phyloP scores from a whole-genome alignment of 2,113 vertebrate species.

The Myrmecophaga tridactyla region DNA sequence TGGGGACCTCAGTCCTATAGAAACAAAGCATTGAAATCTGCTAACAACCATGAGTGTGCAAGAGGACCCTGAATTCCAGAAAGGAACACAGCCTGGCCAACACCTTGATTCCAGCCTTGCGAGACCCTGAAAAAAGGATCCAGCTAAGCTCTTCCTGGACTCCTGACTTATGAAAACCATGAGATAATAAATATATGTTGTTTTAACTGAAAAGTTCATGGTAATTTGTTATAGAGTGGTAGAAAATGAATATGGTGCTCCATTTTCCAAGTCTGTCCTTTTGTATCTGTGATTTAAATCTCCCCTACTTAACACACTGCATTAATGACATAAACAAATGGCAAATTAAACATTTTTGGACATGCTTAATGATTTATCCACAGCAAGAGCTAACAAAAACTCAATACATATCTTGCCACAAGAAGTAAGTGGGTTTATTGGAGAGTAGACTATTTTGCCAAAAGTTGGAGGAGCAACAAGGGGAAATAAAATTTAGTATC shows the following conservation, averaged over 20 bases:
- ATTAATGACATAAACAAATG: neutral
- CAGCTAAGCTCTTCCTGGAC: neutral
- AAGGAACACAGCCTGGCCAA: neutral
- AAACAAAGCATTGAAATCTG: neutral
- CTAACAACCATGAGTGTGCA: neutral
- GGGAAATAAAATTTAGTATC: slow-evolving; percentile 71
- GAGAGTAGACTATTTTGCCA: slow-evolving; percentile 60
- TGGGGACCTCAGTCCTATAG: neutral
- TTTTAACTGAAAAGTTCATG: neutral
- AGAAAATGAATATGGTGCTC: neutral
- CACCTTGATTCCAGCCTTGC: neutral
- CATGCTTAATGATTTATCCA: neutral
- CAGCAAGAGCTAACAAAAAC: slow-evolving; percentile 19
- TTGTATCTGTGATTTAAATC: neutral
- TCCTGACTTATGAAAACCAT: neutral
- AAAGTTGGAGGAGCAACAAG: slow-evolving; percentile 69
- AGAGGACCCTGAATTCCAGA: neutral
- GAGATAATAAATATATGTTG: neutral
- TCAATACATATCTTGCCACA: slow-evolving; percentile 48
- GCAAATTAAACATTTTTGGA: neutral
- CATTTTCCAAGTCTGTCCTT: neutral
- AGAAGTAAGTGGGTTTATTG: slow-evolving; percentile 56
- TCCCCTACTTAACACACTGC: neutral
- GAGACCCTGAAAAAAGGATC: neutral
- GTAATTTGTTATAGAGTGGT: neutral